Evolutionary conservation across 2,113 vertebrate species (phyloP), one percentile per base, ranked within the genome.

Genomic region (Onychostoma macrolepis): DNA sequence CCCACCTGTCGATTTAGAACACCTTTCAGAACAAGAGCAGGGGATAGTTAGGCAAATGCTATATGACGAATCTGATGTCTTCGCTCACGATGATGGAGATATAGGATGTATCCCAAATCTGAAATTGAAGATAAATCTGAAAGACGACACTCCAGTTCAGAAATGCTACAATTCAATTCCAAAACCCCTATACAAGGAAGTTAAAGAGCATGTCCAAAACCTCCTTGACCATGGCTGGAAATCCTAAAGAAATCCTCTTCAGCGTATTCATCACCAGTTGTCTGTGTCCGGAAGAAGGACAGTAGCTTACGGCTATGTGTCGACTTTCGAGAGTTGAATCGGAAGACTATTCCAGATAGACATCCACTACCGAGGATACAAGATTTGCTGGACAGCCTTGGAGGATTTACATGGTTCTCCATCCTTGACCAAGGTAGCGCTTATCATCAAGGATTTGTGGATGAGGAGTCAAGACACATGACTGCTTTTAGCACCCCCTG

Each of bases 211-310:
- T 43, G 24, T 87, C 0, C 88, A 78, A 28, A 88, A 88, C 24
- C 77, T 89, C 0, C 11, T 76, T 1, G 80, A 87, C 24, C 3
- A 8, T 41, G 77, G 79, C 1, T 88, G 77, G 85, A 89, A n/a
- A n/a, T n/a, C n/a, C n/a, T 87, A 4, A 15, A n/a, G 17, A 90
- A 88, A 30, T 88, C 81, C 3, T 21, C 38, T 6, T 84, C 65
- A 2, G 2, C 74, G 1, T 85, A 86, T 0, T 91, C 89, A 3
- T 89, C 80, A 6, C 76, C 80, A 4, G 65, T 89, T 1, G 83
- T 90, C 0, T 89, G 88, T 69, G 72, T 89, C 3, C 2, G 43
- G 0, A 89, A 88, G 67, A 89, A 89, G 5, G 83, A 88, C 17
- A 74, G 65, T 69, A 74, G 8, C 38, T 74, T 74, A 24, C 36